Evolutionary conservation across 2,888 invertebrate species (phyloP).

Genomic region (Pteria penguin): DNA sequence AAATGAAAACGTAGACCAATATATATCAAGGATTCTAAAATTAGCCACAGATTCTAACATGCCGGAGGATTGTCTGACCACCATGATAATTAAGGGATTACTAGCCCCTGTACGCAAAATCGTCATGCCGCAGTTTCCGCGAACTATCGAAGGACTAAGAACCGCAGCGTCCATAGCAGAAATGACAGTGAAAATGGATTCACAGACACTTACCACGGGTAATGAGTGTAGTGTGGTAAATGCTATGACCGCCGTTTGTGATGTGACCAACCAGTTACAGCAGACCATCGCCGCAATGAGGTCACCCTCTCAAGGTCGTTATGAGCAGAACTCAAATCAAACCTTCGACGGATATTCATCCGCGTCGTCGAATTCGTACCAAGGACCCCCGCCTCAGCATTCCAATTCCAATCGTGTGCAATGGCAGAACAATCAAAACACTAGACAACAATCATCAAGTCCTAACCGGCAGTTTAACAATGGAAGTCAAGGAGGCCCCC

Average conservation of each 20-base stretch:
- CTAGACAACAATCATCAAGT: no score
- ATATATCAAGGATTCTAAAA: background rate
- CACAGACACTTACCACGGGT: background rate
- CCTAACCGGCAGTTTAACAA: no score
- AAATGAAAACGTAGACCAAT: conserved; percentile 7
- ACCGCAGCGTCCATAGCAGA: background rate
- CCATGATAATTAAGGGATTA: background rate
- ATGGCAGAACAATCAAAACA: no score
- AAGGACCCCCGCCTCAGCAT: no score
- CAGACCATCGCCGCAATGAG: conserved; percentile 11
- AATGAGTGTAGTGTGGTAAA: conserved; percentile 7
- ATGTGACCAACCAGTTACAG: conserved; percentile 4
- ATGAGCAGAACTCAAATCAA: no score
- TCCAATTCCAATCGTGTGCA: no score
- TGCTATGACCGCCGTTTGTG: background rate
- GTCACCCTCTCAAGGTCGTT: no score
- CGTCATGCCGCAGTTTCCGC: conserved; percentile 5
- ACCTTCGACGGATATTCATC: no score
- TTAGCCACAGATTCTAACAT: background rate
- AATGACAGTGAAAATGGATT: conserved; percentile 10
- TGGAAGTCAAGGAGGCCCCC: no score
- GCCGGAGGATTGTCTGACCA: conserved; percentile 11
- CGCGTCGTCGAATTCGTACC: no score
- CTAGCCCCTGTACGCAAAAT: background rate
- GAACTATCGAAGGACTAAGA: background rate